phyloP scores from a whole-genome alignment of 1,140 invertebrate genomes.

The Oncopeltus fasciatus region DNA sequence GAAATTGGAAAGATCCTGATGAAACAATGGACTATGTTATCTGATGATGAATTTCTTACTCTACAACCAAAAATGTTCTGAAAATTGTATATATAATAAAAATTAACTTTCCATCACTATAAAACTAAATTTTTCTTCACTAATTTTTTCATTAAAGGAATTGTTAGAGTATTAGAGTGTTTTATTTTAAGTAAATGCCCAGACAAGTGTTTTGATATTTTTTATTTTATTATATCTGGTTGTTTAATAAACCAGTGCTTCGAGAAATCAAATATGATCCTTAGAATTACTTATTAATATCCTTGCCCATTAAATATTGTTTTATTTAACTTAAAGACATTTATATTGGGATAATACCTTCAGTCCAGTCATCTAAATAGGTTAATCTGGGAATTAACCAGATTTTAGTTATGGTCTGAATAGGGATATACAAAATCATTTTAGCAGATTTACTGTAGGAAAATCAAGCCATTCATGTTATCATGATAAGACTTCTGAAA shows the following conservation, averaged over 20 bases:
- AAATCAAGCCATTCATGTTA: too few relatives aligned
- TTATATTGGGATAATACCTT: too few relatives aligned
- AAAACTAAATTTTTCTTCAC: background rate
- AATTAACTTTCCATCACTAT: background rate
- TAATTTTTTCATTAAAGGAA: background rate
- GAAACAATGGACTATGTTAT: constrained; percentile 53
- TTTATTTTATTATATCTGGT: background rate
- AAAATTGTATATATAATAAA: background rate
- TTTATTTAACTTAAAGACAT: too few relatives aligned
- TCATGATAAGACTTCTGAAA: too few relatives aligned
- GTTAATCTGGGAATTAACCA: too few relatives aligned
- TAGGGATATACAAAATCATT: too few relatives aligned
- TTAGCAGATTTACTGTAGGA: too few relatives aligned
- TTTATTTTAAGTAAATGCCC: background rate
- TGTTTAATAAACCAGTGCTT: too few relatives aligned
- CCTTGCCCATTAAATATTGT: too few relatives aligned
- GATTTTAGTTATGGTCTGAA: too few relatives aligned
- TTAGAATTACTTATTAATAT: too few relatives aligned
- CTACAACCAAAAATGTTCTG: background rate
- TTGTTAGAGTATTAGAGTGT: background rate
- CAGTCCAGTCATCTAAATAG: too few relatives aligned
- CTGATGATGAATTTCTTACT: constrained; percentile 48
- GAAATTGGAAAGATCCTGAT: constrained; percentile 55
- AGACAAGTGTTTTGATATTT: background rate
- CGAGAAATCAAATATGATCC: background rate